Evolutionary conservation across 2,113 vertebrate species (phyloP).

Genomic region (Mungos mungo): DNA sequence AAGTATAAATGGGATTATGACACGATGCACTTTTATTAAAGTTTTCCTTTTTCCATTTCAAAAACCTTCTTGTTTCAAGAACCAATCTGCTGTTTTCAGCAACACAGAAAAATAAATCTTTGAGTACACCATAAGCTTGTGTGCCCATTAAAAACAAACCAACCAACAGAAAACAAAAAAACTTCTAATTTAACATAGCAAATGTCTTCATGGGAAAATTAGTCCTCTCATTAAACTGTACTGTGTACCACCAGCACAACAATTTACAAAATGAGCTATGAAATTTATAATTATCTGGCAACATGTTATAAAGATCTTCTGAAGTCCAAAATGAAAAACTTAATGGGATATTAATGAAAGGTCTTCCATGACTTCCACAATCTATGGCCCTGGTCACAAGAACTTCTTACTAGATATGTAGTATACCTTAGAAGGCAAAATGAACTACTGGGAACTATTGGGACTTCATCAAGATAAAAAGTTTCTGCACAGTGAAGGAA

Average conservation of each 20-base stretch:
- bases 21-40: neutral
- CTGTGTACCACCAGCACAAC: rapidly evolving
- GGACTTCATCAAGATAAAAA: too few species aligned
- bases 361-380: neutral
- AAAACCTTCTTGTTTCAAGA: neutral
- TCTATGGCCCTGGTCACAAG: too few species aligned
- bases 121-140: neutral
- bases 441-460: too few species aligned
- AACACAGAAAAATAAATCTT: neutral
- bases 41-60: neutral
- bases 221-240: neutral
- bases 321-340: neutral
- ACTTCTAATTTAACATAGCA: neutral
- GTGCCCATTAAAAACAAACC: neutral
- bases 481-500: too few species aligned
- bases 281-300: neutral
- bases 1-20: neutral
- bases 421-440: too few species aligned
- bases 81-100: neutral
- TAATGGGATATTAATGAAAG: neutral
- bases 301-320: neutral
- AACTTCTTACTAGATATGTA: too few species aligned
- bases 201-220: neutral
- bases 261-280: neutral
- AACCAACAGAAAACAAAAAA: neutral